A percentile compares a stretch with the other conserved stretches of the same genome.
These are phyloP conservation scores for Talpa occidentalis DNA, from an alignment of 2,113 vertebrate species.

Conservation along the genomic window DNA sequence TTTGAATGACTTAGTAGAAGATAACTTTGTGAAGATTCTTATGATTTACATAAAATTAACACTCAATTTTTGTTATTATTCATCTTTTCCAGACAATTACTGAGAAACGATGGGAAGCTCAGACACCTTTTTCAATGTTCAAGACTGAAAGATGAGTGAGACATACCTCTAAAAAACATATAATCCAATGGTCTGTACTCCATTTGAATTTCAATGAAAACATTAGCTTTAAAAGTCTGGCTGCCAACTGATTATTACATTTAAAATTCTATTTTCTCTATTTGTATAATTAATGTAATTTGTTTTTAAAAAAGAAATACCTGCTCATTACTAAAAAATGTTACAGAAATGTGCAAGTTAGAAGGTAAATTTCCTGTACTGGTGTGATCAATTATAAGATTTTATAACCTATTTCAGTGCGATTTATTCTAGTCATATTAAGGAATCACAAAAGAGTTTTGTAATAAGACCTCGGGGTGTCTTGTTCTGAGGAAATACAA, in stretches of 20 bases:
- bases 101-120: background rate
- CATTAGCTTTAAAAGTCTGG: background rate
- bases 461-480: background rate
- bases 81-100: background rate
- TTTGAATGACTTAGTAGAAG: background rate
- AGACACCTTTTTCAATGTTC: background rate
- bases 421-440: background rate
- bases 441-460: background rate
- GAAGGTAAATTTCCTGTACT: background rate
- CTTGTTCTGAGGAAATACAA: background rate
- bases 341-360: background rate
- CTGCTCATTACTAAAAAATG: conserved; percentile 3
- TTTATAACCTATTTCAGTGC: background rate
- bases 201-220: conserved; percentile 32
- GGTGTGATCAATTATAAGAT: background rate
- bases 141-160: background rate
- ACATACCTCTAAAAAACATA: background rate
- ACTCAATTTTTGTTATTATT: background rate
- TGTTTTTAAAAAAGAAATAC: background rate
- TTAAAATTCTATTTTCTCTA: background rate
- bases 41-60: background rate
- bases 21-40: background rate
- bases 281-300: background rate
- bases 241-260: background rate
- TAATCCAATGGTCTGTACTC: background rate